Base-by-base conservation (phyloP, 1,140 invertebrate genomes). In the Nasonia vitripennis region DNA sequence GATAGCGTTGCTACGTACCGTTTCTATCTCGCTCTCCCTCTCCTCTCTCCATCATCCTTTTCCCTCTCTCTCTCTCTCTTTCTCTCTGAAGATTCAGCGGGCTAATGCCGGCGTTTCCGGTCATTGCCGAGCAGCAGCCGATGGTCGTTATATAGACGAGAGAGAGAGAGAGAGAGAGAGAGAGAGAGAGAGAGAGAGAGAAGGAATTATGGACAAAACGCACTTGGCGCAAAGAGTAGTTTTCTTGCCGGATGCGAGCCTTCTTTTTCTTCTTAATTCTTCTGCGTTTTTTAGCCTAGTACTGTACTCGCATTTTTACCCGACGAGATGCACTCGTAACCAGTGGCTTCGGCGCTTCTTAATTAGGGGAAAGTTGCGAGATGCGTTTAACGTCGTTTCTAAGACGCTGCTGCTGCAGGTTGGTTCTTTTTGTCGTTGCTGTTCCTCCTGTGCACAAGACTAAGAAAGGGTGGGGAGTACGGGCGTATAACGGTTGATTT, bases 1-100 rank as follows among this genome's bases (percentile, higher is more conserved):
- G 85, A 86, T 86, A 86, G 81, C 81, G 79, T 86, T 86, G 84
- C 78, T 51, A 68, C 79, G 83, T 84, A 84, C 84, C 87, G 79
- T 87, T 87, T 83, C 84, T 86, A 86, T 83, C 81, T 84, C 9
- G 70, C 83, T 83, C 83, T 84, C 78, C 45, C 27, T 85, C 74
- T 71, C 78, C 23, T 80, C 31, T 37, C 34, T 37, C 34, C 68
- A 41, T 85, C 62, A 68, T 80, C 83, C 55, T 48, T 80, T 77
- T 48, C 70, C 51, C 55, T 74, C 70, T 4, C 41, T 34, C 55
- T 11, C 45, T 70, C 71, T 81, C 81, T 87, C 41, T 27, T 14
- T 81, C 48, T 67, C 79, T 20, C 55, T 51, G 70, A 79, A 80
- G 77, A 84, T 84, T 78, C 83, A 74, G 68, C 31, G 34, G 77